Percentiles rank a stretch among this genome's conserved stretches.
Conservation (phyloP, 2,888 invertebrate genomes). For the Cephus spinipes region DNA sequence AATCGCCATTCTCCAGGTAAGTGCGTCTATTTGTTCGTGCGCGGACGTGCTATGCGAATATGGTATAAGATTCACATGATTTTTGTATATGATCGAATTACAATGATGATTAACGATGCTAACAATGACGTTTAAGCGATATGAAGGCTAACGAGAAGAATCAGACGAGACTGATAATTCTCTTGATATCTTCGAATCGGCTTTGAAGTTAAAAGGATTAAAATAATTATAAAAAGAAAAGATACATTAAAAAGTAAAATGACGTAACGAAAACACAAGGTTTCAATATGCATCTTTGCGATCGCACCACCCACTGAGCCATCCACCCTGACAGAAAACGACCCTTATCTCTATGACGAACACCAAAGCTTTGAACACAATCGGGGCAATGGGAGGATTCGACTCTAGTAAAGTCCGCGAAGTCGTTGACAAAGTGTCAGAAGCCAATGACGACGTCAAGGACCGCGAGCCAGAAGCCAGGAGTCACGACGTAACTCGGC, state of each 20-base stretch:
- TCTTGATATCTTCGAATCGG: background rate
- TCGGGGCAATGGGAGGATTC: conserved; percentile 37
- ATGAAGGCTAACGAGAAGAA: background rate
- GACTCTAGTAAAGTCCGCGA: background rate
- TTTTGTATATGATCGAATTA: background rate
- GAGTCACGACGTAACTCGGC: background rate
- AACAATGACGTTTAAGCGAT: background rate
- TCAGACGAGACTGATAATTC: background rate
- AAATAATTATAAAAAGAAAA: background rate
- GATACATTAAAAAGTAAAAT: background rate
- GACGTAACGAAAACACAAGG: background rate
- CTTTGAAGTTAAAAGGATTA: background rate
- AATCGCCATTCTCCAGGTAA: too few species aligned
- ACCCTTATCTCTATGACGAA: conserved; percentile 25
- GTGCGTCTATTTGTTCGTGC: too few species aligned
- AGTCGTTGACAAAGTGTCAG: background rate
- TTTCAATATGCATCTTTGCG: background rate
- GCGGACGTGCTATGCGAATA: background rate
- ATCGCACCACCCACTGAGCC: background rate
- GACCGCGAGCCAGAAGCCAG: background rate
- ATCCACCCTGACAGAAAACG: background rate
- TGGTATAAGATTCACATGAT: background rate
- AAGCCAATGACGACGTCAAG: background rate
- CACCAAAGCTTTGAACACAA: conserved; percentile 59
- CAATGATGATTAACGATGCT: background rate